Percentiles rank a stretch among this genome's conserved stretches.
phyloP scores from a whole-genome alignment of 2,888 invertebrate genomes.

The Cepaea hortensis region DNA sequence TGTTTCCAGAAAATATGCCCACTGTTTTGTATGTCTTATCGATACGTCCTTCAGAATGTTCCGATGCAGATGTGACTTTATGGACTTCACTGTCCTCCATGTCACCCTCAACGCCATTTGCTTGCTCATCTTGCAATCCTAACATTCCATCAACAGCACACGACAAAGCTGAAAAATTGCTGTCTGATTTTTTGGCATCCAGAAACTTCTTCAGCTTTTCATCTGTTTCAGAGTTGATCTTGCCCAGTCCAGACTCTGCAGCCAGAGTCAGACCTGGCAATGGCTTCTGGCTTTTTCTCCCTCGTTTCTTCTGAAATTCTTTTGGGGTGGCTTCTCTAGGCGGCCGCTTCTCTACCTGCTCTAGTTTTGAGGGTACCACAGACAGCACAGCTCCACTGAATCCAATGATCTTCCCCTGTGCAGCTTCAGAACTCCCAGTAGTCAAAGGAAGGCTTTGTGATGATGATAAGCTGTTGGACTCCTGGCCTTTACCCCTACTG shows the following conservation, averaged over 20 bases:
- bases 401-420: slow-evolving; percentile 34
- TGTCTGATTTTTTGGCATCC: slow-evolving; percentile 37
- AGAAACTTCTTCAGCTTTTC: slow-evolving; percentile 44
- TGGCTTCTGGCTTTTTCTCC: slow-evolving; percentile 21
- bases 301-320: slow-evolving; percentile 8
- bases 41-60: not conserved
- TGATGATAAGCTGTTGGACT: not conserved
- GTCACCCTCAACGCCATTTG: not conserved
- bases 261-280: not conserved
- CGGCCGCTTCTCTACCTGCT: not conserved
- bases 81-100: not conserved
- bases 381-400: slow-evolving; percentile 47
- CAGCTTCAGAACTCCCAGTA: not conserved
- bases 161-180: not conserved
- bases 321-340: not conserved
- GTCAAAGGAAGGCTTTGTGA: not conserved
- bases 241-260: slow-evolving; percentile 13
- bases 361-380: slow-evolving; percentile 12
- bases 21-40: slow-evolving; percentile 35
- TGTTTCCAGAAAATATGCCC: slow-evolving; percentile 44
- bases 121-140: not conserved
- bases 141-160: not conserved
- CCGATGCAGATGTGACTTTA: not conserved
- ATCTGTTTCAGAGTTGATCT: slow-evolving; percentile 46
- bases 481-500: slow-evolving; percentile 7